Conservation (phyloP, 2,113 vertebrate genomes). For the Cnemophilus loriae region DNA sequence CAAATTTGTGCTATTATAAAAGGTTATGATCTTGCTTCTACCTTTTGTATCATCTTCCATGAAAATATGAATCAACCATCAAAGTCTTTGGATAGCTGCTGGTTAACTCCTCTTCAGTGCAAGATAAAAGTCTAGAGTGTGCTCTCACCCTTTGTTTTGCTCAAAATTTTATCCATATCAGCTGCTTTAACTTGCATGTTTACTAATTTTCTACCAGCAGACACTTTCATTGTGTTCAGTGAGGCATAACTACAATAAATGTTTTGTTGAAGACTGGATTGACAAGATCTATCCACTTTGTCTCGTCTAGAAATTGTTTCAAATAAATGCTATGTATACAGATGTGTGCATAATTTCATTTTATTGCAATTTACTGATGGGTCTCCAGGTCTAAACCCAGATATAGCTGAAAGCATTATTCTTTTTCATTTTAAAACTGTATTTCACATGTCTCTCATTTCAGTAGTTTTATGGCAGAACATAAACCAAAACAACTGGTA, state of each 20-base stretch:
- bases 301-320: not conserved
- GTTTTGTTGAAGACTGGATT: not conserved
- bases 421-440: not conserved
- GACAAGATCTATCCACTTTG: not conserved
- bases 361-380: not conserved
- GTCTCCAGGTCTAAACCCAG: not conserved
- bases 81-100: not conserved
- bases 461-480: not conserved
- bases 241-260: not conserved
- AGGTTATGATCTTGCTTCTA: not conserved
- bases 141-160: not conserved
- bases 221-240: not conserved
- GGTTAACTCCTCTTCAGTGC: not conserved
- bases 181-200: not conserved
- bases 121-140: not conserved
- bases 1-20: not conserved
- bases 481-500: not conserved
- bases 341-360: not conserved
- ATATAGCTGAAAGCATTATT: not conserved
- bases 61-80: not conserved
- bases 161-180: not conserved
- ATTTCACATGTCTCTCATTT: not conserved
- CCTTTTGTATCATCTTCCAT: not conserved
- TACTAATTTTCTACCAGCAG: not conserved
- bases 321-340: not conserved